These are phyloP conservation scores for Ailuropoda melanoleuca DNA, from an alignment of 2,113 vertebrate species.

Conservation along the genomic window DNA sequence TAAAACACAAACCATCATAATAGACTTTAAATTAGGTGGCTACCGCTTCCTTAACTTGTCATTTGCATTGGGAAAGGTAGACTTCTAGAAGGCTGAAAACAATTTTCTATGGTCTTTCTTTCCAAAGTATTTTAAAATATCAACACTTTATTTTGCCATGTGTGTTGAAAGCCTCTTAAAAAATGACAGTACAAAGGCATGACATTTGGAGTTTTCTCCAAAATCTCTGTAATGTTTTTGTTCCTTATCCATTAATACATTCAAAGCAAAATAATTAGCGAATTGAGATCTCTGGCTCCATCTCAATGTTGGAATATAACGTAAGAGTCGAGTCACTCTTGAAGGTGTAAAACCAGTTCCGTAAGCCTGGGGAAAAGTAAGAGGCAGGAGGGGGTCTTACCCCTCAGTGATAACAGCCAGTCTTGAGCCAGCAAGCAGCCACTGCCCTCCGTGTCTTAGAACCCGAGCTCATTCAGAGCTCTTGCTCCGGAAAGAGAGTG, in stretches of 20 bases:
- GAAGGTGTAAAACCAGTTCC: neutral
- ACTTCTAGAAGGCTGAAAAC: conserved; percentile 22
- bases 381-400: accelerated
- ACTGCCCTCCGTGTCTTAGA: no score
- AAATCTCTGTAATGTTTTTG: neutral
- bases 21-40: conserved; percentile 46
- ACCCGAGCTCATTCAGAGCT: neutral
- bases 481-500: neutral
- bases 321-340: neutral
- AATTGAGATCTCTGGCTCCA: neutral
- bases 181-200: neutral
- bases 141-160: conserved; percentile 20
- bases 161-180: neutral
- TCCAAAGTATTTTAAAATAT: conserved; percentile 49
- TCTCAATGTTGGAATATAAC: neutral
- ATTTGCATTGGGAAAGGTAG: conserved; percentile 4
- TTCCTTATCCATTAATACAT: neutral
- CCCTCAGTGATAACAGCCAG: accelerated
- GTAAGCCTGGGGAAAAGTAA: neutral
- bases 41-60: conserved; percentile 55
- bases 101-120: conserved; percentile 49
- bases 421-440: neutral
- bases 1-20: conserved; percentile 61
- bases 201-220: neutral
- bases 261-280: neutral